Evolutionary conservation across 1,140 invertebrate genomes (phyloP), one percentile per base, ranked within the genome.

Genomic region (Plutomurus gul): DNA sequence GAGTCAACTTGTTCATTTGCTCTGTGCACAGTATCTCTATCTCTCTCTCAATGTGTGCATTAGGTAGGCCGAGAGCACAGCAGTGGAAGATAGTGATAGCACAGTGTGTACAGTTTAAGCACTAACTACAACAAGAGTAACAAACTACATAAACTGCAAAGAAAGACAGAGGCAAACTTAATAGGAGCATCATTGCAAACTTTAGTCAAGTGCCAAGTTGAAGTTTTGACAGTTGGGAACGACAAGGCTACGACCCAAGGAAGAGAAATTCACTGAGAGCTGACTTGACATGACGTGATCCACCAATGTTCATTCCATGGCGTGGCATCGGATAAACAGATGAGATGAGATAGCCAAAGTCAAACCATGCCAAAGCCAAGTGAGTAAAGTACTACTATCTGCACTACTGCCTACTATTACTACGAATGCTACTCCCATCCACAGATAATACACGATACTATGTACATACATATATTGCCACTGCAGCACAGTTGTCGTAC

Each of bases 171-270:
- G 56, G 56, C 11, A 65, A 65, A 30, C 56, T 65, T 65, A 65
- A 65, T 65, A 27, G 56, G 56, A 65, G 56, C 56, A 65, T 65
- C 56, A 65, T 16, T 65, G 56, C 56, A 65, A 65, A 65, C 70
- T 40, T 65, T 65, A 65, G 56, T 65, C 56, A 65, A 75, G 47
- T 75, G 40, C 47, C 74, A 75, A 75, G 47, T 51, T 37, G 43
- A 75, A 75, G 46, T 56, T 75, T 75, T 75, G 74, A 75, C 74
- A 75, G 40, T 51, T 75, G 74, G 43, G 47, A 75, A 33, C 16
- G 74, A 56, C 74, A 75, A 75, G 74, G 74, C 46, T 75, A 51
- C 43, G 74, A 75, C 74, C 74, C 47, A 36, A 37, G 47, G 33
- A 47, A 56, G 47, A 74, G 72, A 72, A 72, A 43, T 72, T 72